These are phyloP conservation scores for Eulimnadia texana DNA, from an alignment of 1,140 invertebrate species.

Conservation along the genomic window DNA sequence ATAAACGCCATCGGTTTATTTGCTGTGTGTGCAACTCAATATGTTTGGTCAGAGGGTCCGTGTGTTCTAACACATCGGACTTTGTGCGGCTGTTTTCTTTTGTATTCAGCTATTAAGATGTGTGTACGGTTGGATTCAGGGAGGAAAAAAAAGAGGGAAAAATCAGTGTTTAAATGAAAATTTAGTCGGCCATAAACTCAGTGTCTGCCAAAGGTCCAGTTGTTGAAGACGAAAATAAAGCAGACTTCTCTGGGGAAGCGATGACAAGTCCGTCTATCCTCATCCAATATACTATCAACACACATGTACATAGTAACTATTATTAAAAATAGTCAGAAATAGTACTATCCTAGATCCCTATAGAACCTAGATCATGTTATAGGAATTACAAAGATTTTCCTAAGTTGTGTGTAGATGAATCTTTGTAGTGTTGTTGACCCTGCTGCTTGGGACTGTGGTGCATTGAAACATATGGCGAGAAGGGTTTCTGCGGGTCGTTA, in stretches of 20 bases:
- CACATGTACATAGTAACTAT: no score
- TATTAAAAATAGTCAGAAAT: no score
- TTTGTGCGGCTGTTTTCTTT: background rate
- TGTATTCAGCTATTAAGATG: no score
- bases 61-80: conserved; percentile 2
- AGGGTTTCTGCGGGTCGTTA: background rate
- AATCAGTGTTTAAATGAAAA: no score
- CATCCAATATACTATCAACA: no score
- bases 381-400: no score
- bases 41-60: conserved; percentile 7
- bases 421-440: no score
- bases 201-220: background rate
- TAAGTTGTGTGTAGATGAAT: no score
- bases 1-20: conserved; percentile 8
- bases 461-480: background rate
- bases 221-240: background rate
- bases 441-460: background rate
- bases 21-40: conserved; percentile 9
- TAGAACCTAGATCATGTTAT: no score
- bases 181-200: background rate
- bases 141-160: no score
- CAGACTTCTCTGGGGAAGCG: background rate
- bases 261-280: background rate
- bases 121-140: no score
- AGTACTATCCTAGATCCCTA: no score